These are phyloP conservation scores for Tenebrosternarchus preto DNA, from an alignment of 2,113 vertebrate genomes.

Conservation along the genomic window DNA sequence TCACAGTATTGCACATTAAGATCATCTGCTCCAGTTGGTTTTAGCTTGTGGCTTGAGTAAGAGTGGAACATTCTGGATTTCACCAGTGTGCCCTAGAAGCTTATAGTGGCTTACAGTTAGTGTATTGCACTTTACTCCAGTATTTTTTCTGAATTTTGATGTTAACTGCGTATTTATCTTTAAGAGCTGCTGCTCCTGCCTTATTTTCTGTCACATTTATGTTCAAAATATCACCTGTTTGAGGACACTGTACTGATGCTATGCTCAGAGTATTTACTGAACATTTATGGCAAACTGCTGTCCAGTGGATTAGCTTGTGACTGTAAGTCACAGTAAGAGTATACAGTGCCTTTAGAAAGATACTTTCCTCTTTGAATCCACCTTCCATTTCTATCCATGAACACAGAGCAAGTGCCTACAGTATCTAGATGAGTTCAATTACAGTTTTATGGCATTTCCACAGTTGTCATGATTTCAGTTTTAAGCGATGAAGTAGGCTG, in stretches of 20 bases:
- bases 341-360: neutral
- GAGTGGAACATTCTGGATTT: slow-evolving; percentile 13
- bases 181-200: neutral
- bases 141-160: slow-evolving; percentile 36
- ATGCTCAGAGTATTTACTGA: no score
- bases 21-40: slow-evolving; percentile 5
- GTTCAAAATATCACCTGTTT: neutral
- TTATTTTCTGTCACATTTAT: slow-evolving; percentile 31
- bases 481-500: no score
- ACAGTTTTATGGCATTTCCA: no score
- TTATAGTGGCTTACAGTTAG: no score
- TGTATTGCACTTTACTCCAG: slow-evolving; percentile 15
- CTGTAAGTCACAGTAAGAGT: slow-evolving; percentile 5
- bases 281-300: no score
- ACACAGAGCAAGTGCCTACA: no score
- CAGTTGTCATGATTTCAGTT: no score
- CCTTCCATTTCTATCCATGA: no score
- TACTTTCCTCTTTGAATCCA: no score
- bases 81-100: slow-evolving; percentile 2
- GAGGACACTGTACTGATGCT: no score
- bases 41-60: slow-evolving; percentile 12
- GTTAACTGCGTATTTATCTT: slow-evolving; percentile 16
- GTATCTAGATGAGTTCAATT: no score
- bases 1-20: neutral
- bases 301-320: neutral